Percentiles rank a stretch among this genome's conserved stretches.
Evolutionary conservation across 2,888 invertebrate genomes (phyloP).

Genomic region (Gibbula magus): DNA sequence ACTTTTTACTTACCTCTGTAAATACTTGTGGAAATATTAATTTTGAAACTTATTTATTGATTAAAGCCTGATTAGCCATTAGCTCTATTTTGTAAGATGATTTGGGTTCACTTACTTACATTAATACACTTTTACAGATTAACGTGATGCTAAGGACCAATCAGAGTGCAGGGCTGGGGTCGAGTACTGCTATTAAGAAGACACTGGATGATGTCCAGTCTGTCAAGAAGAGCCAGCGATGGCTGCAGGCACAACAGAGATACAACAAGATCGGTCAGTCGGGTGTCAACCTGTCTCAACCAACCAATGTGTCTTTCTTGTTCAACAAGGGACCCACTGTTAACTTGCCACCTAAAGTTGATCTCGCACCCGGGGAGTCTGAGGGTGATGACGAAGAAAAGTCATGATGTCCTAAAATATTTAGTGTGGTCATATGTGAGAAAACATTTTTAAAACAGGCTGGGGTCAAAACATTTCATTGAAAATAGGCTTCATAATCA

Average conservation of each 20-base stretch:
- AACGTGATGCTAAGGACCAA: constrained; percentile 54
- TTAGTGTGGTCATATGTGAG: too few species aligned
- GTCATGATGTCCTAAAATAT: neutral
- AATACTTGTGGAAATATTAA: too few species aligned
- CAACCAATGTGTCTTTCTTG: neutral
- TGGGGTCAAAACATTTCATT: too few species aligned
- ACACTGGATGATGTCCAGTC: constrained; percentile 51
- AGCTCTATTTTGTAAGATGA: too few species aligned
- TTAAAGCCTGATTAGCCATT: too few species aligned
- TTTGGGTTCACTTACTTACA: too few species aligned
- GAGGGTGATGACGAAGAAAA: neutral
- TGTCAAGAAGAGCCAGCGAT: constrained; percentile 25
- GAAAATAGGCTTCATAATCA: too few species aligned
- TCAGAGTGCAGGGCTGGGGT: constrained; percentile 60
- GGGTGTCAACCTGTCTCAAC: neutral
- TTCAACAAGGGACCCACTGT: constrained; percentile 11
- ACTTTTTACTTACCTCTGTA: too few species aligned
- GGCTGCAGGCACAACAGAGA: constrained; percentile 48
- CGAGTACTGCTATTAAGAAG: constrained; percentile 38
- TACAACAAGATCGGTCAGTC: constrained; percentile 24
- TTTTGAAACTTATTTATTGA: too few species aligned
- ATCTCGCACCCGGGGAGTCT: neutral
- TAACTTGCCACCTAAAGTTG: neutral
- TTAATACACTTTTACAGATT: constrained; percentile 47
- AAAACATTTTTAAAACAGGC: too few species aligned